phyloP scores from a whole-genome alignment of 2,797 vertebrate species.

The Chromobotia macracanthus region DNA sequence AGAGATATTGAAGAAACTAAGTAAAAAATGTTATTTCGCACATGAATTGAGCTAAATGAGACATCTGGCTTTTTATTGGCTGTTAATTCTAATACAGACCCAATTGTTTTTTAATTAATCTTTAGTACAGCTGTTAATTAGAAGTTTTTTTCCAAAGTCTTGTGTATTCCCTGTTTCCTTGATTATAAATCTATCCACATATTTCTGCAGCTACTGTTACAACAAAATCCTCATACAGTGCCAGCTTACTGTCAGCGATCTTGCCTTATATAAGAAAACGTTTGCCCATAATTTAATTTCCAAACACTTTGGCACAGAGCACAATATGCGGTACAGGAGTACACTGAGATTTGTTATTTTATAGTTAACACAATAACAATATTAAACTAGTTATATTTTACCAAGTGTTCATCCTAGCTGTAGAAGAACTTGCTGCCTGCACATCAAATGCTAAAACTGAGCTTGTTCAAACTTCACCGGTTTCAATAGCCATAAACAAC shows the following conservation, averaged over 20 bases:
- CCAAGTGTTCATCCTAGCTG: neutral
- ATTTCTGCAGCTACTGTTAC: neutral
- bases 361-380: too few relatives aligned
- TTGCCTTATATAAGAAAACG: too few relatives aligned
- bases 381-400: too few relatives aligned
- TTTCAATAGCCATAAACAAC: too few relatives aligned
- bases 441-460: neutral
- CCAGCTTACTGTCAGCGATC: neutral
- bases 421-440: too few relatives aligned
- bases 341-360: too few relatives aligned
- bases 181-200: neutral
- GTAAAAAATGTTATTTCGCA: neutral
- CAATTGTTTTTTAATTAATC: neutral
- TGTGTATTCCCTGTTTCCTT: neutral
- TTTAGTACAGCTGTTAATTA: slow-evolving; percentile 8
- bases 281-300: too few relatives aligned
- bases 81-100: neutral
- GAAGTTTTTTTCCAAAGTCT: neutral
- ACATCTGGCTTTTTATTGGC: neutral
- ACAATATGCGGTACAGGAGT: too few relatives aligned
- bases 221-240: neutral
- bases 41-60: neutral
- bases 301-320: too few relatives aligned
- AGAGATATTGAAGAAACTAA: neutral
- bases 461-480: too few relatives aligned